Conservation (phyloP, 2,888 invertebrate genomes). For the Crepidodera aurea region DNA sequence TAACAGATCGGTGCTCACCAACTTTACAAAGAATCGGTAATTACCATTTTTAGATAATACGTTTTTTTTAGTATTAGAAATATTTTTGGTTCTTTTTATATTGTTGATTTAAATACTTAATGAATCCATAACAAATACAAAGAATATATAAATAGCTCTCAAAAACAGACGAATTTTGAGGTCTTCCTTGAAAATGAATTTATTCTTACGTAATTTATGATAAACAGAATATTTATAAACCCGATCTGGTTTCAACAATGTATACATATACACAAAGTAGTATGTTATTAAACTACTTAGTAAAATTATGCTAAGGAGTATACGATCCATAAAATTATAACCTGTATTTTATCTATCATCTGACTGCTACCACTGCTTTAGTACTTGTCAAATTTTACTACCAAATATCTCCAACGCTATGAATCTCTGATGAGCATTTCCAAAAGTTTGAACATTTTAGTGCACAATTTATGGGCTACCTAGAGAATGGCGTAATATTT, state of each 20-base stretch:
- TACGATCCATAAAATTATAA: constrained; percentile 7
- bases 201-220: too few species aligned
- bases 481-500: neutral
- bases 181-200: too few species aligned
- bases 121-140: too few species aligned
- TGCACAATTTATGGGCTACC: neutral
- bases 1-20: too few species aligned
- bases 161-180: too few species aligned
- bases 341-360: constrained; percentile 11
- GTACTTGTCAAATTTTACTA: constrained; percentile 11
- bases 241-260: neutral
- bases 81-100: too few species aligned
- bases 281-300: neutral
- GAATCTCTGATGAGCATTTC: constrained; percentile 2
- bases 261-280: neutral
- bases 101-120: too few species aligned
- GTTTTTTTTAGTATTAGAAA: too few species aligned
- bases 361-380: neutral
- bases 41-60: too few species aligned
- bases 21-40: too few species aligned
- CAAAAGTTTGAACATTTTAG: neutral
- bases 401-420: neutral
- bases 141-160: too few species aligned
- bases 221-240: too few species aligned
- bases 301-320: neutral